phyloP scores from a whole-genome alignment of 2,888 invertebrate species.

The Periphyllus acericola region DNA sequence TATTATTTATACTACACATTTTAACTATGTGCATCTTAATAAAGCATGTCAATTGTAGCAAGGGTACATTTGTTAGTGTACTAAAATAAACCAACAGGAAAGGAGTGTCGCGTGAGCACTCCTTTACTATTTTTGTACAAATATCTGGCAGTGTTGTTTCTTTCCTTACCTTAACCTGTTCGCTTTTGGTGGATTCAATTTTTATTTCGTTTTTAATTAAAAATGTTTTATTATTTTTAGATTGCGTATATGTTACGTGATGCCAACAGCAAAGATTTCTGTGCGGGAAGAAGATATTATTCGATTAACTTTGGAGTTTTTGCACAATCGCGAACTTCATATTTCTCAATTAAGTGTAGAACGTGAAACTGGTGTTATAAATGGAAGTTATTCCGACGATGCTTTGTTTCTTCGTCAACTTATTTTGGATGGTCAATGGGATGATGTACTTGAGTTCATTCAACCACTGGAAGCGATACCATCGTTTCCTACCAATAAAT shows the following conservation, averaged over 20 bases:
- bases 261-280: constrained; percentile 86
- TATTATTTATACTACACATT: constrained; percentile 19
- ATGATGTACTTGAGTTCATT: constrained; percentile 94
- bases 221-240: constrained; percentile 63
- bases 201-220: constrained; percentile 11
- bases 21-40: constrained; percentile 23
- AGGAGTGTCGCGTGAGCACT: constrained; percentile 56
- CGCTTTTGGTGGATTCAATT: constrained; percentile 33
- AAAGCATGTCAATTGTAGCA: constrained; percentile 37
- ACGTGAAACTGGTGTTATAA: constrained; percentile 94
- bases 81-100: constrained; percentile 59
- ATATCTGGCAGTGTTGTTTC: constrained; percentile 54
- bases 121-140: constrained; percentile 61
- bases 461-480: constrained; percentile 87
- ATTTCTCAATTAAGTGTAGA: constrained; percentile 91
- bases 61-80: constrained; percentile 52
- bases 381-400: constrained; percentile 93
- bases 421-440: constrained; percentile 97
- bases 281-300: constrained; percentile 91
- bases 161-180: constrained; percentile 54
- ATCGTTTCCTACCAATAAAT: constrained; percentile 84
- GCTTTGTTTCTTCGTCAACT: constrained; percentile 92
- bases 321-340: constrained; percentile 89
- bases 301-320: constrained; percentile 84
- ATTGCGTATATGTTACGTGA: constrained; percentile 69